phyloP scores from a whole-genome alignment of 2,113 vertebrate species.

The Mastomys natalensis region DNA sequence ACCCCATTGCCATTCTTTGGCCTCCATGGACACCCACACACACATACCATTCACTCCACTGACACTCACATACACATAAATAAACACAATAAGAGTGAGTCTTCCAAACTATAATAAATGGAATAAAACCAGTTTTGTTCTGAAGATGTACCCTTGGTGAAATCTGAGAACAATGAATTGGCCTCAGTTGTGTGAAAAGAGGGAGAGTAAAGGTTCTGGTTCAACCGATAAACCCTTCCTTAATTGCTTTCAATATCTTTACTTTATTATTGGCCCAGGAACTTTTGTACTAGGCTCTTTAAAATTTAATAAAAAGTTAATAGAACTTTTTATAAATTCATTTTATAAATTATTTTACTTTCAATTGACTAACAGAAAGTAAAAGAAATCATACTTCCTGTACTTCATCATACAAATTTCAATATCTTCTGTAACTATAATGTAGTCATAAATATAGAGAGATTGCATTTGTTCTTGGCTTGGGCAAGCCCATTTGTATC shows the following conservation, averaged over 20 bases:
- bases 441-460: not conserved
- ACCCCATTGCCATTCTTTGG: too few relatives aligned
- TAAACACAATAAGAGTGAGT: not conserved
- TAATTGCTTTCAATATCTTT: not conserved
- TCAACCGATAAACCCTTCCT: not conserved
- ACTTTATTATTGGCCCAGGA: accelerated
- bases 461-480: not conserved
- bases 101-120: too few relatives aligned
- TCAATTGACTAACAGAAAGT: not conserved
- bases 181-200: not conserved
- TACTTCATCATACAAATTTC: not conserved
- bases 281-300: not conserved
- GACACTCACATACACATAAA: not conserved
- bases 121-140: not conserved
- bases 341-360: not conserved
- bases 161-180: not conserved
- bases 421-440: not conserved
- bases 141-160: not conserved
- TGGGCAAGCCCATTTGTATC: not conserved
- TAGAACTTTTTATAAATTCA: not conserved
- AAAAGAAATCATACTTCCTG: not conserved
- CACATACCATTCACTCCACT: not conserved
- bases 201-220: not conserved
- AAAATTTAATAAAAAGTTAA: not conserved
- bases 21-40: too few relatives aligned